A percentile compares a stretch with the other conserved stretches of the same genome.
Conservation (phyloP, 2,797 vertebrate species). For the Philypnodon macrostomus region DNA sequence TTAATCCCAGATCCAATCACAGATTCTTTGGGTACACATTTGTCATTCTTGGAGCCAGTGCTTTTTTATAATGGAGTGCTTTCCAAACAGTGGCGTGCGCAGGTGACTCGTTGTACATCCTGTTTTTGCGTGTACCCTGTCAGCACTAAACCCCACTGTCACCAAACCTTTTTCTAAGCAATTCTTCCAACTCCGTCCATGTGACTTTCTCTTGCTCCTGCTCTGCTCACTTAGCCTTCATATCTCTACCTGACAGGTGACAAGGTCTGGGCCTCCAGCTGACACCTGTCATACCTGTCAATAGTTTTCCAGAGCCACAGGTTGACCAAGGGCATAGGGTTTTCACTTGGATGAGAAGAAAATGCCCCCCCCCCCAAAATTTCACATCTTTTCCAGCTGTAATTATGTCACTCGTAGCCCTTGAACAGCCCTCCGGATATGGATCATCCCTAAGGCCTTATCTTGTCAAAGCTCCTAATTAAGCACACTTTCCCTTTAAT, state of each 20-base stretch:
- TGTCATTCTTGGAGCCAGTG: slow-evolving; percentile 62
- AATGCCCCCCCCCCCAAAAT: slow-evolving; percentile 13
- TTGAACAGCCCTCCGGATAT: slow-evolving; percentile 59
- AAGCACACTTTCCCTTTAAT: slow-evolving; percentile 70
- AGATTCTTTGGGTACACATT: slow-evolving; percentile 68
- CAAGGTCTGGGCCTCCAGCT: slow-evolving; percentile 89
- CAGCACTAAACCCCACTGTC: slow-evolving; percentile 18
- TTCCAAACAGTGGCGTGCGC: slow-evolving; percentile 56
- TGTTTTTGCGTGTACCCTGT: slow-evolving; percentile 32
- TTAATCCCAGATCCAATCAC: slow-evolving; percentile 75
- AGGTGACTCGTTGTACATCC: slow-evolving; percentile 57
- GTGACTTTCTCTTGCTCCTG: slow-evolving; percentile 4
- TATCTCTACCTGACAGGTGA: slow-evolving; percentile 94
- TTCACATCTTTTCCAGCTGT: slow-evolving; percentile 40
- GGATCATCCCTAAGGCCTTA: slow-evolving; percentile 78
- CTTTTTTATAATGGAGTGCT: slow-evolving; percentile 57
- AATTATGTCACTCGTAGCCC: slow-evolving; percentile 67
- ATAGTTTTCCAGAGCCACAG: slow-evolving; percentile 80
- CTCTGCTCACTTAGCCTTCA: slow-evolving; percentile 79
- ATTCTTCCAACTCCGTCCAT: slow-evolving; percentile 20
- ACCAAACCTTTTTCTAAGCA: slow-evolving; percentile 14
- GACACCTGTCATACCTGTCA: slow-evolving; percentile 96
- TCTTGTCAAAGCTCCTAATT: slow-evolving; percentile 73
- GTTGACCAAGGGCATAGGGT: slow-evolving; percentile 58
- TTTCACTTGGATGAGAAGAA: slow-evolving; percentile 16